Conservation (phyloP, 2,888 invertebrate genomes). For the Tethea ocularis region DNA sequence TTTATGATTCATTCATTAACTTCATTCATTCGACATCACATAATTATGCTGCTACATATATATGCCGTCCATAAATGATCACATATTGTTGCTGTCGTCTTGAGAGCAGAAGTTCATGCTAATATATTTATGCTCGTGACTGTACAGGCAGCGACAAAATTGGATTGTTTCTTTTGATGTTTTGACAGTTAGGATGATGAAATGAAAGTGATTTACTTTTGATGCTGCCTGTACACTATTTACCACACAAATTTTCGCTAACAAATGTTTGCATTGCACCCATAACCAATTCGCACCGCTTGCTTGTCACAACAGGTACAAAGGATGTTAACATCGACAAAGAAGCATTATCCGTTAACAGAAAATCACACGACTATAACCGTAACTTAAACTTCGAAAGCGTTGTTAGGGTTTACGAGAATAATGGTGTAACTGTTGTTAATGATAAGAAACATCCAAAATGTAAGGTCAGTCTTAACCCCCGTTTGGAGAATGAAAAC, state of each 20-base stretch:
- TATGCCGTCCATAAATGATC: too few species aligned
- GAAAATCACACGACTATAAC: conserved; percentile 60
- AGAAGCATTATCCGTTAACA: conserved; percentile 51
- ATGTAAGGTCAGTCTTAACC: conserved; percentile 64
- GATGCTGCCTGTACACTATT: too few species aligned
- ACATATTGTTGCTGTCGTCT: too few species aligned
- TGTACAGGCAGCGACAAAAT: too few species aligned
- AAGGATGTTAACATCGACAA: conserved; percentile 35
- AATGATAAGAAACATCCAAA: conserved; percentile 47
- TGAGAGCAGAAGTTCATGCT: too few species aligned
- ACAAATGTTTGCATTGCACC: conserved; percentile 19
- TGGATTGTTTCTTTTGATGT: too few species aligned
- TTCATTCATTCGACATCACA: too few species aligned
- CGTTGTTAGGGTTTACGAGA: conserved; percentile 55
- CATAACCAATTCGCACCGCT: conserved; percentile 17
- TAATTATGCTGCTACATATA: too few species aligned
- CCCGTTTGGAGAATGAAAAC: conserved; percentile 36
- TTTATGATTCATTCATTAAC: too few species aligned
- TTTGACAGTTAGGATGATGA: too few species aligned
- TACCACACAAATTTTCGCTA: not conserved
- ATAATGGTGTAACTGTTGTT: conserved; percentile 10
- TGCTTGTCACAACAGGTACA: conserved; percentile 52
- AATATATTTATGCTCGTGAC: too few species aligned
- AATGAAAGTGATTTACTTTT: too few species aligned
- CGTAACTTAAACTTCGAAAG: conserved; percentile 61